A percentile compares a stretch with the other conserved stretches of the same genome.
Conservation (phyloP, 2,797 vertebrate species). For the Phrynocephalus guinanensis region DNA sequence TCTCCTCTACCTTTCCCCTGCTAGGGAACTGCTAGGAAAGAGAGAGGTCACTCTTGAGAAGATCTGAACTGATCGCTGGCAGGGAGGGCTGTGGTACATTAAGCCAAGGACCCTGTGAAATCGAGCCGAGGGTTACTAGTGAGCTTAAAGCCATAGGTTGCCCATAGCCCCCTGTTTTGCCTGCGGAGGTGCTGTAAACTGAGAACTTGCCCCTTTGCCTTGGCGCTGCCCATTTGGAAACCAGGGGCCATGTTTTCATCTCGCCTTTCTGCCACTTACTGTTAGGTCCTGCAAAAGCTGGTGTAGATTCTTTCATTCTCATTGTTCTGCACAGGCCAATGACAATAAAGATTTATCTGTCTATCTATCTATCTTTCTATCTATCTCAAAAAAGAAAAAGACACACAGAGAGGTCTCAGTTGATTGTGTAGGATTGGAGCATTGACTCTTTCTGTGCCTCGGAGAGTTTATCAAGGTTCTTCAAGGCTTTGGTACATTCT, state of each 20-base stretch:
- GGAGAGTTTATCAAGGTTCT: not conserved
- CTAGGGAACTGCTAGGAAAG: not conserved
- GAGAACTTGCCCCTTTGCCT: not conserved
- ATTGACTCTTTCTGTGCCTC: not conserved
- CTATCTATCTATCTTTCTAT: no score
- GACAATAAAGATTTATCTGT: no score
- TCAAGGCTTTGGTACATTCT: slow-evolving; percentile 4
- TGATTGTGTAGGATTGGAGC: not conserved
- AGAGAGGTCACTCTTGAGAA: not conserved
- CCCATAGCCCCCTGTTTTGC: not conserved
- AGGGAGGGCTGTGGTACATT: not conserved
- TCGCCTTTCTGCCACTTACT: not conserved
- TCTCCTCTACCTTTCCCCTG: not conserved
- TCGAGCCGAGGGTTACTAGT: not conserved
- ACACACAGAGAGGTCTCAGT: not conserved
- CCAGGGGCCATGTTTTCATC: slow-evolving; percentile 1
- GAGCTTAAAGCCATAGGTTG: not conserved
- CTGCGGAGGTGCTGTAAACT: not conserved
- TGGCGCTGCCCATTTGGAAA: not conserved
- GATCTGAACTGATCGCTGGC: not conserved
- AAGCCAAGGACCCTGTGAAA: not conserved
- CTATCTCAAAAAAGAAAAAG: no score
- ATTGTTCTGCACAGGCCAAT: no score
- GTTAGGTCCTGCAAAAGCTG: no score
- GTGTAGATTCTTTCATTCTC: no score